Base-by-base conservation (phyloP, 2,113 vertebrate genomes). In the Trematocara variabile region DNA sequence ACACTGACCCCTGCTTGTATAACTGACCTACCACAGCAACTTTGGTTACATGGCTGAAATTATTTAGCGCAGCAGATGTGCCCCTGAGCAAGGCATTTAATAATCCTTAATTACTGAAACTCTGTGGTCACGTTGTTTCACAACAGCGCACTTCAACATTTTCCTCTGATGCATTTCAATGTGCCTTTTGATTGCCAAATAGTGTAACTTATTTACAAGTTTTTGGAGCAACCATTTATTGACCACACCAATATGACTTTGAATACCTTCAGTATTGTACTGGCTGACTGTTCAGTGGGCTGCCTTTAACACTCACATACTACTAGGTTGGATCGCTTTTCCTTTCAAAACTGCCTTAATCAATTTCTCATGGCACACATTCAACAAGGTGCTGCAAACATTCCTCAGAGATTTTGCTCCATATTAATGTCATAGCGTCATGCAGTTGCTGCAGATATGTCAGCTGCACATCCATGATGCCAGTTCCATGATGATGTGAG, bases 11-110 rank as follows among this genome's bases (percentile, higher is more conserved):
- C 80, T 79, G 30, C 78, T 58, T 53, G 44, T 55, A 8, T 56
- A 12, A 46, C 82, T 44, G n/a, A 28, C 80, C 73, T 70, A 46
- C 34, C 25, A 60, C 75, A 65, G 81, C 39, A 48, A 56, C 46
- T 58, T 65, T 8, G 30, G 37, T 75, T 48, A 77, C 65, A 77
- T 34, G 53, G 58, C 13, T 3, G 33, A 68, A 78, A 78, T 58
- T n/a, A 53, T 46, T 87, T 83, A 60, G 20, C 14, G 34, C 82
- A 78, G 83, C 80, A 89, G 80, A 84, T 77, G 55, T 75, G 65
- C 41, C 77, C 41, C 37, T 22, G 79, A 86, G 87, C 87, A 84
- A 79, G 39, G 82, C 80, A 30, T 30, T 81, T 33, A 63, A 56
- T 55, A 55, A 56, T 63, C 52, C 82, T 8, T 48, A 18, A 56